phyloP scores from a whole-genome alignment of 1,140 invertebrate genomes.

The Caenorhabditis brenneri region DNA sequence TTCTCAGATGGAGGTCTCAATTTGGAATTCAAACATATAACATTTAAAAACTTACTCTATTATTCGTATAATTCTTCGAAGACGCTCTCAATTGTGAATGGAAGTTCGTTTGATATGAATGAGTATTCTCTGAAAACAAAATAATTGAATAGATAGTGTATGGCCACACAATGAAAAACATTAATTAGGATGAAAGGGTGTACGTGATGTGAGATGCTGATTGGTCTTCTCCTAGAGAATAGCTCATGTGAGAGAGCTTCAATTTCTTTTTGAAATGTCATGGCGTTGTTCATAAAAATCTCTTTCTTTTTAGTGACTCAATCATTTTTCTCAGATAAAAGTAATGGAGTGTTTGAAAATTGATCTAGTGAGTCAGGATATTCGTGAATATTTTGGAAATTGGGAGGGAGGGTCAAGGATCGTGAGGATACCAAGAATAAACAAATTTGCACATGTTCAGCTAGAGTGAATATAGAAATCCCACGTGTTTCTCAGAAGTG shows the following conservation, averaged over 20 bases:
- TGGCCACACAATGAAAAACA: not conserved
- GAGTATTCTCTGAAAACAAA: not conserved
- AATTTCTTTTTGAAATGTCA: not conserved
- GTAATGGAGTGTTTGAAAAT: too few species aligned
- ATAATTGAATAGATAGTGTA: not conserved
- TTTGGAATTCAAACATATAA: too few species aligned
- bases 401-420: too few species aligned
- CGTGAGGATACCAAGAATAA: too few species aligned
- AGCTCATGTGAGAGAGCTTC: not conserved
- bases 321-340: not conserved
- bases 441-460: slow-evolving; percentile 3
- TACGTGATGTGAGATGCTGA: not conserved
- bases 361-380: too few species aligned
- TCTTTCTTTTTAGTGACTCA: not conserved
- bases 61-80: too few species aligned
- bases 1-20: too few species aligned
- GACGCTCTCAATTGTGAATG: too few species aligned
- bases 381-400: too few species aligned
- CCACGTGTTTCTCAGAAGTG: not conserved
- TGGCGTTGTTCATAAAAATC: not conserved
- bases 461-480: not conserved
- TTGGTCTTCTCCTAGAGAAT: not conserved
- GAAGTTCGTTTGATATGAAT: not conserved
- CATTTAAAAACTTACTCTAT: too few species aligned
- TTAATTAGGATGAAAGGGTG: not conserved